Base-by-base conservation (phyloP, 2,888 invertebrate genomes). In the Cryptus armator region DNA sequence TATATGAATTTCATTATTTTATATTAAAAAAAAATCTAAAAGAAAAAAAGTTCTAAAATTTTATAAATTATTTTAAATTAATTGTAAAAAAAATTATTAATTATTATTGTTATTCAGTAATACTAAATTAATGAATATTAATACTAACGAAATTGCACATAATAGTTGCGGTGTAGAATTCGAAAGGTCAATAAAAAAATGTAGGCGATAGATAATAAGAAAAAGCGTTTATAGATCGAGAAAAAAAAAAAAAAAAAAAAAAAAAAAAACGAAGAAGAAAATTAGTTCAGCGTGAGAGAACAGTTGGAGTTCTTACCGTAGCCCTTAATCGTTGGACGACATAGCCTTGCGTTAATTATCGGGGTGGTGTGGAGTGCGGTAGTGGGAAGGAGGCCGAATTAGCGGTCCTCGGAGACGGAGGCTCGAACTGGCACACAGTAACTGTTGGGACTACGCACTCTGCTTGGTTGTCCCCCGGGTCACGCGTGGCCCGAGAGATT, bases 331-430 rank as follows among this genome's bases (percentile, higher is more conserved):
- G 93, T 89, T 91, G 93, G 87, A 92, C 90, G 92, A 92, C 90
- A 92, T 90, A 91, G 92, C 90, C 91, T 92, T 92, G 93, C 90
- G 86, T 86, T 87, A 84, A 86, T 93, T 93, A 93, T 93, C 93
- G 93, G 92, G 93, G 93, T 92, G 92, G 91, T 93, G 91, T 92
- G 91, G 91, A 91, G 93, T 93, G 93, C 92, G 93, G 92, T 93
- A 92, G 91, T 91, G 93, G 92, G 90, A 92, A 92, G 91, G 93
- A 93, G 92, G 92, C 92, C 93, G 93, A 92, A 87, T 93, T 93
- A 93, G 91, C 93, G 93, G 93, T 93, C 93, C 93, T 93, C 93
- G 93, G 93, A 93, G 93, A 92, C 90, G 92, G 93, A 92, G 93
- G 93, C 91, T 93, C 93, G 92, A 92, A 93, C 93, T 93, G 93